Evolutionary conservation across 2,797 vertebrate species (phyloP), one percentile per base, ranked within the genome.

Genomic region (Xiphophorus birchmanni): DNA sequence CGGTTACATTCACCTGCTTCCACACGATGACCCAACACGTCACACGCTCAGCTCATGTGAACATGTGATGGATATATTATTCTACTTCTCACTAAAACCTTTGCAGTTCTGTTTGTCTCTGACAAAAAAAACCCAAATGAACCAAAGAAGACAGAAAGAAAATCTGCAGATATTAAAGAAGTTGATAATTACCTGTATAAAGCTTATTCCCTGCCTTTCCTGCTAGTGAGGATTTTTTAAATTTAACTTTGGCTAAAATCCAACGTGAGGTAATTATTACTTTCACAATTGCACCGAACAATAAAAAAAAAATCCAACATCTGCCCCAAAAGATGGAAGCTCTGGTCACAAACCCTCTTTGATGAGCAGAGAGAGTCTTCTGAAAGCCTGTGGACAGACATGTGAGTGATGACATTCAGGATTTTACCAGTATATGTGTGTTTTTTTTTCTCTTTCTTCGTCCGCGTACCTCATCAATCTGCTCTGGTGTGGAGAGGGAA

Each of bases 301-400:
- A 69, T 29, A 80, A 71, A 1, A 10, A 13, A 17, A 60, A 80
- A 58, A 17, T n/a, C 11, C 60, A 69, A 76, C 60, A 74, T 86
- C 29, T 74, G 23, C 26, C 2, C 1, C 47, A 29, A 11, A 37
- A 21, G 58, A 40, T 13, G 67, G 48, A 56, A 18, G 48, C 11
- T 48, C 56, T 76, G 52, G 73, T 95, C 90, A 96, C 86, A 91
- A 79, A 79, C 93, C 93, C 75, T 98, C 97, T 94, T 94, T 97
- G 95, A 99, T 97, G 80, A 99, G 96, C 56, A 89, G 84, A 23
- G 97, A 96, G 78, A 99, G 93, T 93, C 97, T 96, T 93, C 95
- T 92, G 85, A 98, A 98, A 71, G 96, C 98, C 98, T 99, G 94
- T 74, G 17, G 91, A 67, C 71, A 92, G 81, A 90, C 48, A 21